phyloP scores from a whole-genome alignment of 2,888 invertebrate genomes.

The Ormyrus pomaceus region DNA sequence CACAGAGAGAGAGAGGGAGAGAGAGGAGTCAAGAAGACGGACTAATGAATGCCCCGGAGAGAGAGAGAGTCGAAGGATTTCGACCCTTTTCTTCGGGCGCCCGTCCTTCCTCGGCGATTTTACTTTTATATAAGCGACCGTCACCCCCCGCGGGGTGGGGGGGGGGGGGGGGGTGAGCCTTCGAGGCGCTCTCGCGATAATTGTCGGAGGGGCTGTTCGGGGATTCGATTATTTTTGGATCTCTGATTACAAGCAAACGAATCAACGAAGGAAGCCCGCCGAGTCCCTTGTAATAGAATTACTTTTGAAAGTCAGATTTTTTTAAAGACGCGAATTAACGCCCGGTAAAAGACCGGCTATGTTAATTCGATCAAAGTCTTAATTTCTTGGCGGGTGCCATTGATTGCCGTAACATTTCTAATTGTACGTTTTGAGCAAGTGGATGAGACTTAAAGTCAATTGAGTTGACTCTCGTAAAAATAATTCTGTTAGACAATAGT shows the following conservation, averaged over 20 bases:
- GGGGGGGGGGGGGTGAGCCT: no score
- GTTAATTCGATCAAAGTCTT: no score
- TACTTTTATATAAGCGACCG: not conserved
- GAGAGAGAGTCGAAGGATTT: conserved; percentile 2
- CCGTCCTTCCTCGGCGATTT: conserved; percentile 13
- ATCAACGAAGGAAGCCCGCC: not conserved
- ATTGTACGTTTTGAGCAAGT: no score
- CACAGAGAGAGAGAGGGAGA: not conserved
- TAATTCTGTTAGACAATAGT: no score
- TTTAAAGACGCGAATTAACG: conserved; percentile 16
- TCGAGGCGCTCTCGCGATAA: no score
- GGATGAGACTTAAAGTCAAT: no score
- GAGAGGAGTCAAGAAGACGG: not conserved
- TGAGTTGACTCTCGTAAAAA: no score
- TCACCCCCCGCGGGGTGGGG: no score
- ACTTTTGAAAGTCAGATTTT: conserved; percentile 26
- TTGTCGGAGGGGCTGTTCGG: conserved; percentile 3
- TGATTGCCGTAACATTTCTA: no score
- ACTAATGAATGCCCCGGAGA: conserved; percentile 34
- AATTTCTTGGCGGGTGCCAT: no score
- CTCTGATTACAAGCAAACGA: conserved; percentile 44
- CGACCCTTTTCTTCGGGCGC: not conserved
- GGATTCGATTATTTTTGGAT: conserved; percentile 32
- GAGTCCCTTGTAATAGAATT: conserved; percentile 34
- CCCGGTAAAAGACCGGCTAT: no score